Base-by-base conservation (phyloP, 2,888 invertebrate species). In the Itoplectis maculator region DNA sequence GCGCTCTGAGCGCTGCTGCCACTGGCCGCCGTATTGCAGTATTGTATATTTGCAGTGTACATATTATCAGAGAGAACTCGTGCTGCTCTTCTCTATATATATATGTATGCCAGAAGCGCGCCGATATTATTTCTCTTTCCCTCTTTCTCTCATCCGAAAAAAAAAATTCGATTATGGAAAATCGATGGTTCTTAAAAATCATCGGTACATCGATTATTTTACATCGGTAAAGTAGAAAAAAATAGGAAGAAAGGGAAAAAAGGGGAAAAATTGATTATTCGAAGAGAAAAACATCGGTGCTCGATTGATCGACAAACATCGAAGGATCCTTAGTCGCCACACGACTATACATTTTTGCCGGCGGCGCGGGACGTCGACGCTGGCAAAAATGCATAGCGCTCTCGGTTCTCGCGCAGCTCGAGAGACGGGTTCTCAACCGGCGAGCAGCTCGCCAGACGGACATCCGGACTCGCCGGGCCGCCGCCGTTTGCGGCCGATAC, bases 361-460 rank as follows among this genome's bases (percentile, higher is more conserved):
- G n/a, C n/a, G n/a, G n/a, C n/a, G n/a, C n/a, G n/a, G n/a, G n/a
- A n/a, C n/a, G n/a, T n/a, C n/a, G n/a, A n/a, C 86, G 88, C 88
- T 89, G 88, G 89, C 90, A 91, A 92, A 91, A 92, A 91, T 92
- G 90, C 91, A 90, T 89, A 89, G 88, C 88, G 86, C 68, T 63
- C 51, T 54, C 65, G 11, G 49, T 18, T 42, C 73, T 59, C 54
- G 40, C 51, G 47, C 29, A 23, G 13, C 40, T 9, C 80, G 56
- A 68, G 86, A 89, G 88, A 87, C 86, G 92, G n/a, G 92, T 91
- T 92, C 92, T 92, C 92, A 92, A 91, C 92, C 88, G 83, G 86
- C 68, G 35, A 86, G 37, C 51, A 70, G 66, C 68, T 40, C 40
- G 51, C 81, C 80, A 75, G 70, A 66, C 66, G 81, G 72, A 77